A percentile compares a stretch with the other conserved stretches of the same genome.
These are phyloP conservation scores for Tetrapedia diversipes DNA, from an alignment of 2,888 invertebrate genomes.

Conservation along the genomic window DNA sequence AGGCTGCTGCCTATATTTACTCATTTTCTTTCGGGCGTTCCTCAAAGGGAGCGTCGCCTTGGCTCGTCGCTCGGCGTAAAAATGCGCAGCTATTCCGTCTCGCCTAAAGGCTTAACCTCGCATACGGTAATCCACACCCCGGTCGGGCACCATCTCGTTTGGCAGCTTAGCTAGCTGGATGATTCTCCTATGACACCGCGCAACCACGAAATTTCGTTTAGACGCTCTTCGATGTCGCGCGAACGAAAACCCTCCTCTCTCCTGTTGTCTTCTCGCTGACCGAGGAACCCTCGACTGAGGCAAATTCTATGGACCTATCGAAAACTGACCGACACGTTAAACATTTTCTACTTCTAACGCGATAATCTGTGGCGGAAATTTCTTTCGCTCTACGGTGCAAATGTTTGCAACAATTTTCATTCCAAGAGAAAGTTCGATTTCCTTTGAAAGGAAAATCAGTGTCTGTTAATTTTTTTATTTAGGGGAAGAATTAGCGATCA, in stretches of 20 bases:
- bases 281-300: no score
- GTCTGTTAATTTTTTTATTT: no score
- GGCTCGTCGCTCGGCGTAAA: conserved; percentile 64
- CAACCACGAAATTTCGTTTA: conserved; percentile 28
- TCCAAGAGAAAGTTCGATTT: no score
- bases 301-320: no score
- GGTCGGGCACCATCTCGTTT: conserved; percentile 43
- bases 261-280: neutral
- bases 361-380: no score
- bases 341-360: no score
- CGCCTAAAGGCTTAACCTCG: conserved; percentile 66
- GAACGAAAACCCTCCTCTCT: neutral
- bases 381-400: no score
- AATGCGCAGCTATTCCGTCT: conserved; percentile 68
- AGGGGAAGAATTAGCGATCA: neutral
- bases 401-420: no score
- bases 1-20: conserved; percentile 66
- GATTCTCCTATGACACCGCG: neutral
- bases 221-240: neutral
- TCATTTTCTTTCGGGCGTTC: conserved; percentile 67
- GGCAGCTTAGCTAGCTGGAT: conserved; percentile 33
- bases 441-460: no score
- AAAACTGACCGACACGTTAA: no score
- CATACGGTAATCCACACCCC: conserved; percentile 54
- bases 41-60: conserved; percentile 64